Conservation (phyloP, 1,140 invertebrate genomes). For the Scylla paramamosain region DNA sequence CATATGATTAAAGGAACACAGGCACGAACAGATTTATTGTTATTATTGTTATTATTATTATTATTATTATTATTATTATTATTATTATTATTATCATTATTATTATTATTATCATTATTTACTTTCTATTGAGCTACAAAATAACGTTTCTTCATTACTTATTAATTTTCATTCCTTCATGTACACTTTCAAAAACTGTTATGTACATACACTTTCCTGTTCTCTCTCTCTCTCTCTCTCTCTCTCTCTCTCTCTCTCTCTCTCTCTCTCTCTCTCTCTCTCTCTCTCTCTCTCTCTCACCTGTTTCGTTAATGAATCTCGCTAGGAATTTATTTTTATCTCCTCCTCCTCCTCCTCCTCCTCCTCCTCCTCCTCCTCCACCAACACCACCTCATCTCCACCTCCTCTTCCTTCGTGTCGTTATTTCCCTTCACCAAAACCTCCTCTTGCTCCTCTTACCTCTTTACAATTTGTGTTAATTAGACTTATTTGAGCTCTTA, state of each 20-base stretch:
- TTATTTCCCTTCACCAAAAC: not conserved
- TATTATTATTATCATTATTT: not conserved
- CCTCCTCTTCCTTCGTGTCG: not conserved
- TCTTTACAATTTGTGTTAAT: not conserved
- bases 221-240: conserved; percentile 16
- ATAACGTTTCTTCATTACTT: too few species aligned
- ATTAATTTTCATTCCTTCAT: too few species aligned
- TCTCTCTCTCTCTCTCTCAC: not conserved
- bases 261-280: not conserved
- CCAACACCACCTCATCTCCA: not conserved
- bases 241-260: conserved; percentile 37
- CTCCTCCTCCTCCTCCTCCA: conserved; percentile 1
- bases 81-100: not conserved
- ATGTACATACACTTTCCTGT: not conserved
- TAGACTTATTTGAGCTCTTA: not conserved
- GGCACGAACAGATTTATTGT: too few species aligned
- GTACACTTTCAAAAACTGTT: too few species aligned
- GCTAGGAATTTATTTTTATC: not conserved
- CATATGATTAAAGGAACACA: too few species aligned
- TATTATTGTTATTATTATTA: too few species aligned
- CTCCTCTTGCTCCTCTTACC: not conserved
- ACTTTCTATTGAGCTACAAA: not conserved
- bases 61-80: too few species aligned
- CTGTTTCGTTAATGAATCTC: not conserved
- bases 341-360: not conserved